Evolutionary conservation across 2,113 vertebrate species (phyloP).

Genomic region (Crocuta crocuta): DNA sequence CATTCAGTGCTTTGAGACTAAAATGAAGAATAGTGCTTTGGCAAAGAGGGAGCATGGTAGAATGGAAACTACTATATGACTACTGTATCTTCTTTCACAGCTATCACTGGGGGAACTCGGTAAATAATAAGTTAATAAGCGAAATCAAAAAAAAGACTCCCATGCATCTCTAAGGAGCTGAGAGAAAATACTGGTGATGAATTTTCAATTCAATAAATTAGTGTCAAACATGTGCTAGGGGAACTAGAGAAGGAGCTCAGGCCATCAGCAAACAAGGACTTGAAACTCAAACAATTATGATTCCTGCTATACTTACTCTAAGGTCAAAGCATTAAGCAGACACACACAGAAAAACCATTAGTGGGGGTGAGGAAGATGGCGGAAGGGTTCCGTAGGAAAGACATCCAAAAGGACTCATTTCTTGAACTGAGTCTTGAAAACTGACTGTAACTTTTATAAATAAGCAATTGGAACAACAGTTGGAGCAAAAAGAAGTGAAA

Average conservation of each 20-base stretch:
- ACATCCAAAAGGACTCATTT: not conserved
- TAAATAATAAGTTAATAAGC: not conserved
- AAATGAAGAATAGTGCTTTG: not conserved
- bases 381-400: not conserved
- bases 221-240: not conserved
- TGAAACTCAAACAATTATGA: not conserved
- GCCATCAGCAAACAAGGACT: not conserved
- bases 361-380: not conserved
- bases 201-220: not conserved
- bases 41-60: not conserved
- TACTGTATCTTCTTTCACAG: not conserved
- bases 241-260: not conserved
- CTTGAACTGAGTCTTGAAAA: not conserved
- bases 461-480: not conserved
- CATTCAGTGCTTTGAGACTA: not conserved
- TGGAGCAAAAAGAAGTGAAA: conserved; percentile 37
- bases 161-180: not conserved
- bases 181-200: not conserved
- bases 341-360: not conserved
- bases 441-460: not conserved
- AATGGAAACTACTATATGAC: not conserved
- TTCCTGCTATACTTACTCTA: not conserved
- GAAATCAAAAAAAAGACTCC: not conserved
- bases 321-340: not conserved
- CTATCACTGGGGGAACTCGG: not conserved